Conservation (phyloP, 2,113 vertebrate genomes). For the Sardina pilchardus region DNA sequence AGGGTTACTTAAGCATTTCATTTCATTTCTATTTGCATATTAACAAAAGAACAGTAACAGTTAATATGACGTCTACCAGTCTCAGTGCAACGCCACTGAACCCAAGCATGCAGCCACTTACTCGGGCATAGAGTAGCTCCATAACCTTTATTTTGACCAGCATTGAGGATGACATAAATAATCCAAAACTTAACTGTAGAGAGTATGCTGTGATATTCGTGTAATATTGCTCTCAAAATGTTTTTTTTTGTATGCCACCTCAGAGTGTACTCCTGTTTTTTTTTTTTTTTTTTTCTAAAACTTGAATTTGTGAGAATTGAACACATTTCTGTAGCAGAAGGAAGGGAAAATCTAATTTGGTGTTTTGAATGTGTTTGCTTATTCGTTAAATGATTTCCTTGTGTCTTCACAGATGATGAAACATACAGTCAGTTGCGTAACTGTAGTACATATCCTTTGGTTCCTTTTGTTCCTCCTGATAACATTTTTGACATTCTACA, state of each 20-base stretch:
- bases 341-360: neutral
- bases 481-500: neutral
- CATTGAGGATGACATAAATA: neutral
- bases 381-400: neutral
- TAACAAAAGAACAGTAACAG: neutral
- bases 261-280: neutral
- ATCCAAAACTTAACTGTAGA: neutral
- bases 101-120: neutral
- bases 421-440: neutral
- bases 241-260: neutral
- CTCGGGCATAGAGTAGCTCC: neutral
- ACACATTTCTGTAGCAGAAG: neutral
- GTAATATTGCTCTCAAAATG: neutral
- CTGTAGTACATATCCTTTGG: neutral
- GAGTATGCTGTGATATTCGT: neutral
- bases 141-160: neutral
- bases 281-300: neutral
- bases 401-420: neutral
- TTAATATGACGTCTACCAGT: neutral
- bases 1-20: neutral
- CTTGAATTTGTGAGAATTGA: slow-evolving; percentile 2
- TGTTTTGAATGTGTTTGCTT: neutral
- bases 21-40: neutral
- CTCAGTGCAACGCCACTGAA: neutral
- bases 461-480: neutral